phyloP scores from a whole-genome alignment of 2,888 invertebrate species.

The Teinopalpus imperialis region DNA sequence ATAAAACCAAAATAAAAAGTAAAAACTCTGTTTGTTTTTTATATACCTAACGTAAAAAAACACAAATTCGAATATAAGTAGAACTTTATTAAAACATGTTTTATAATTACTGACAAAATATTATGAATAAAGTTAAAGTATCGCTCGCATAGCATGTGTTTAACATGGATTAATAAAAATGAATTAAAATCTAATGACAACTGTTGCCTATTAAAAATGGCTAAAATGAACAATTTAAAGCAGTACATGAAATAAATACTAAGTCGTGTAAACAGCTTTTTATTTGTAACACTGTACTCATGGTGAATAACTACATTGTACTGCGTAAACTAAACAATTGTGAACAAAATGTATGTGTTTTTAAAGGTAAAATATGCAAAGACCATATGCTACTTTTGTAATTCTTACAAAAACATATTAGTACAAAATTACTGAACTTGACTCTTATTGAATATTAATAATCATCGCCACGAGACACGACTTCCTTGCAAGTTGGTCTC shows the following conservation, averaged over 20 bases:
- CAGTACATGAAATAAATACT: constrained; percentile 8
- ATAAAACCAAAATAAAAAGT: constrained; percentile 34
- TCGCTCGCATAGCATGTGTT: constrained; percentile 29
- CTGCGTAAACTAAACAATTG: too few species aligned
- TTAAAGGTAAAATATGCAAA: constrained; percentile 1
- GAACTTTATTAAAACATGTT: constrained; percentile 40
- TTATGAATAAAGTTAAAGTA: constrained; percentile 37
- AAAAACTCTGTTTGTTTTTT: constrained; percentile 29
- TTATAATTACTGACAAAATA: constrained; percentile 35
- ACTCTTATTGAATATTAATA: constrained; percentile 82
- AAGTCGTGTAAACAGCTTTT: not conserved
- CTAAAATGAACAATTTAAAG: constrained; percentile 8
- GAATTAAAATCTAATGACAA: constrained; percentile 30
- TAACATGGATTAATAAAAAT: constrained; percentile 35
- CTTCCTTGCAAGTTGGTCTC: constrained; percentile 98
- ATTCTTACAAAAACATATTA: constrained; percentile 8
- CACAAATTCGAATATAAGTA: constrained; percentile 32
- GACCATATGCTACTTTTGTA: not conserved
- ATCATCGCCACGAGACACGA: constrained; percentile 97
- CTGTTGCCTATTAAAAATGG: constrained; percentile 7
- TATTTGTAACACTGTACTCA: not conserved
- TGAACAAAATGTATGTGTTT: too few species aligned
- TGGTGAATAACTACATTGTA: not conserved
- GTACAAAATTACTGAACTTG: constrained; percentile 7
- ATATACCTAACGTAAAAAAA: constrained; percentile 26